Percentiles rank a stretch among this genome's conserved stretches.
These are phyloP conservation scores for Dioctria rufipes DNA, from an alignment of 2,888 invertebrate species.

Conservation along the genomic window DNA sequence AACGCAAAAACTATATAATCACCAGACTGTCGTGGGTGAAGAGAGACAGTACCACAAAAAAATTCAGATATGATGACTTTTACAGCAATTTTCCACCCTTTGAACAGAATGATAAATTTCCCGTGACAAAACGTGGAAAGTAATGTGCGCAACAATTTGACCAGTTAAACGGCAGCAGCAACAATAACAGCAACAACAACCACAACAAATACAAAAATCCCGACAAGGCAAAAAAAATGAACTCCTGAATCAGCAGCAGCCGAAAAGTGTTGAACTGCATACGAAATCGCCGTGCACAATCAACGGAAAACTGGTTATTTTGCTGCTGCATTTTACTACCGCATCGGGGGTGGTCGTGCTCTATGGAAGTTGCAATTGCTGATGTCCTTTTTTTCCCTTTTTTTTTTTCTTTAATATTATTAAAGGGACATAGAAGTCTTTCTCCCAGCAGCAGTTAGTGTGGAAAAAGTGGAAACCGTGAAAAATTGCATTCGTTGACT, in stretches of 20 bases:
- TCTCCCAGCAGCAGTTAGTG: not conserved
- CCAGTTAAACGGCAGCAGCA: slow-evolving; percentile 1
- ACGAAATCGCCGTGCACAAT: slow-evolving; percentile 14
- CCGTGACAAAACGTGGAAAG: slow-evolving; percentile 46
- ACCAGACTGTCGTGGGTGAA: not conserved
- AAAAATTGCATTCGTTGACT: slow-evolving; percentile 1
- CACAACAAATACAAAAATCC: not conserved
- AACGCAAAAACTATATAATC: no score
- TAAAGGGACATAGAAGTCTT: not conserved
- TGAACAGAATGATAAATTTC: slow-evolving; percentile 45
- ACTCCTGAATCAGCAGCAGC: slow-evolving; percentile 6
- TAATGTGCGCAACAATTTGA: slow-evolving; percentile 48
- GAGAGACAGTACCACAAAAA: not conserved
- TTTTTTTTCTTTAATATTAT: not conserved
- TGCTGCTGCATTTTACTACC: not conserved
- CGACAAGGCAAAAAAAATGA: not conserved
- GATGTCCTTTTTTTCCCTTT: not conserved
- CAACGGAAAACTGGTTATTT: not conserved
- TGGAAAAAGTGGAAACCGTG: not conserved
- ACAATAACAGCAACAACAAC: not conserved
- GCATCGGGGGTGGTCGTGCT: not conserved
- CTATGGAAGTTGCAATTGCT: not conserved
- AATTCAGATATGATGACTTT: slow-evolving; percentile 14
- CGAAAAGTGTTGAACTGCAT: slow-evolving; percentile 11
- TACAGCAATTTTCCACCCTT: slow-evolving; percentile 46